phyloP scores from a whole-genome alignment of 2,113 vertebrate species.

The Anoplopoma fimbria region DNA sequence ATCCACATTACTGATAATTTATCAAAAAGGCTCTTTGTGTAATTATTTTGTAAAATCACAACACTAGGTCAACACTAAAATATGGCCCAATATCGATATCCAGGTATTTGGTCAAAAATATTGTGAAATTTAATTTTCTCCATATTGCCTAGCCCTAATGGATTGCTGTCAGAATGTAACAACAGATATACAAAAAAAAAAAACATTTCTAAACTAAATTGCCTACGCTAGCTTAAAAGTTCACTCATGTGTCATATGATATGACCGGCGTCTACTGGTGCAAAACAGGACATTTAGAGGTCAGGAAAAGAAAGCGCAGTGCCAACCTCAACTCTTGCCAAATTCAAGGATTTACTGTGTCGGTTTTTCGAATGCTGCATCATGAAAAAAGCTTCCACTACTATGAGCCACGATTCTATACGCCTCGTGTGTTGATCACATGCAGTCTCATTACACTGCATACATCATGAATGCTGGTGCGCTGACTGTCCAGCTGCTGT shows the following conservation, averaged over 20 bases:
- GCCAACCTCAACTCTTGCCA: constrained; percentile 7
- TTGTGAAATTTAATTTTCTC: not conserved
- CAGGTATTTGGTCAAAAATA: not conserved
- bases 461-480: constrained; percentile 81
- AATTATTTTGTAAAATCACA: not conserved
- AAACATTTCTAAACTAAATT: not conserved
- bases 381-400: constrained; percentile 12
- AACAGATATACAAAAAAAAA: not conserved
- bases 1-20: too few relatives aligned
- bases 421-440: not conserved
- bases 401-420: not conserved
- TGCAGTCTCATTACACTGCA: not conserved
- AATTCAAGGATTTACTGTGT: constrained; percentile 1
- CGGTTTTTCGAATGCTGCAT: not conserved
- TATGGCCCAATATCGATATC: not conserved
- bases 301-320: constrained; percentile 7
- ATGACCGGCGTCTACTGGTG: too few relatives aligned
- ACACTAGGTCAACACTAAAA: not conserved
- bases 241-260: not conserved
- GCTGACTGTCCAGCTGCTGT: constrained; percentile 77
- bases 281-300: constrained; percentile 40
- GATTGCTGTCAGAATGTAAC: not conserved
- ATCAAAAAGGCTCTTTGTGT: not conserved
- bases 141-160: not conserved
- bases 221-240: not conserved